phyloP scores from a whole-genome alignment of 2,888 invertebrate species.

The Orthosia incerta region DNA sequence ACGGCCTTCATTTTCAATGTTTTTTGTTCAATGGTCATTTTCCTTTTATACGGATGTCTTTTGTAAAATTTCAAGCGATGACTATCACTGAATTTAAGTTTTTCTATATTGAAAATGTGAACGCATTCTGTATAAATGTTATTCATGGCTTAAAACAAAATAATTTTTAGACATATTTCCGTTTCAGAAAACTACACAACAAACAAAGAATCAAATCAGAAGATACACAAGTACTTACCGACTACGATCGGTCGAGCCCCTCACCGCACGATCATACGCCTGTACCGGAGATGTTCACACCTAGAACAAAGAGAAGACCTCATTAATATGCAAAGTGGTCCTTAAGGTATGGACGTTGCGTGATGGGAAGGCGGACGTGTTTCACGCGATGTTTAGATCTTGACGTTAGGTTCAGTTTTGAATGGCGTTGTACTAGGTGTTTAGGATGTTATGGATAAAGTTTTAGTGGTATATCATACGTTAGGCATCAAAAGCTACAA shows the following conservation, averaged over 20 bases:
- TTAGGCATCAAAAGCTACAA: neutral
- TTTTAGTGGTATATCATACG: neutral
- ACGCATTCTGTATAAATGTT: neutral
- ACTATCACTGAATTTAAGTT: too few species aligned
- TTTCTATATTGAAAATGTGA: too few species aligned
- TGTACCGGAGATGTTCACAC: slow-evolving; percentile 41
- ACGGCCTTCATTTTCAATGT: too few species aligned
- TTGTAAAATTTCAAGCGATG: too few species aligned
- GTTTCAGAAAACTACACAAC: neutral
- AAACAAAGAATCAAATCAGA: neutral
- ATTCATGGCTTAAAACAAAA: too few species aligned
- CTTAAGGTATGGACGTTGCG: slow-evolving; percentile 33
- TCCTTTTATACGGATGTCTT: too few species aligned
- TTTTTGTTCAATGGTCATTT: too few species aligned
- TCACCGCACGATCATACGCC: slow-evolving; percentile 64
- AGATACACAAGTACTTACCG: slow-evolving; percentile 52
- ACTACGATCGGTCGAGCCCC: slow-evolving; percentile 64
- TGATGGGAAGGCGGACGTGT: slow-evolving; percentile 29
- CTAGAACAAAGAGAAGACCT: slow-evolving; percentile 62
- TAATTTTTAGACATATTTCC: neutral
- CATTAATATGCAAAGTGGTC: slow-evolving; percentile 63
- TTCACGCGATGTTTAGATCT: slow-evolving; percentile 32
- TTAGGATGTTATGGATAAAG: neutral
- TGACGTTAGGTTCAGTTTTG: slow-evolving; percentile 11
- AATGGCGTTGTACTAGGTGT: neutral